Evolutionary conservation across 2,888 invertebrate genomes (phyloP).

Genomic region (Platycheirus albimanus): DNA sequence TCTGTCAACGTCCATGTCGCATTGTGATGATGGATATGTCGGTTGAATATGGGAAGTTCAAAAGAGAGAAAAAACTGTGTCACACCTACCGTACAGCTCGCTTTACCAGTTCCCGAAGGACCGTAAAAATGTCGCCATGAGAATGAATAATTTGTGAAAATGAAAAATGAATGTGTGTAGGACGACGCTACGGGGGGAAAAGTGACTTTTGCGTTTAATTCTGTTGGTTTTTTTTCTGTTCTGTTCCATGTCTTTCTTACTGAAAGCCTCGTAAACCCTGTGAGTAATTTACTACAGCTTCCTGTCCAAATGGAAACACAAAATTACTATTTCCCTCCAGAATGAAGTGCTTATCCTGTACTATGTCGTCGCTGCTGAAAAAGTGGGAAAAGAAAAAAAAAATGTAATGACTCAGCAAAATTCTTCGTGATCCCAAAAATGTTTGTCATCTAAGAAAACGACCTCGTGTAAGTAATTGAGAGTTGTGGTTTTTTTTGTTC

Average conservation of each 20-base stretch:
- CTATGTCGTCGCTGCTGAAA: neutral
- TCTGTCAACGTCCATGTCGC: neutral
- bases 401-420: slow-evolving; percentile 20
- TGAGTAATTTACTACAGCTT: slow-evolving; percentile 31
- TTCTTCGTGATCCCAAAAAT: slow-evolving; percentile 20
- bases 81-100: too few species aligned
- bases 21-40: slow-evolving; percentile 45
- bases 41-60: slow-evolving; percentile 15
- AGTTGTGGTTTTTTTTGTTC: neutral
- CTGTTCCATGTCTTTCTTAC: slow-evolving; percentile 4
- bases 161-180: slow-evolving; percentile 51
- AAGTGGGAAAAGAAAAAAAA: neutral
- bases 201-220: slow-evolving; percentile 36
- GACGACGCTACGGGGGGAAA: too few species aligned
- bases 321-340: slow-evolving; percentile 30
- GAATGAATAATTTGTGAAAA: slow-evolving; percentile 55
- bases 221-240: neutral
- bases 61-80: slow-evolving; percentile 51
- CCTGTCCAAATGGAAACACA: slow-evolving; percentile 31
- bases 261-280: slow-evolving; percentile 2
- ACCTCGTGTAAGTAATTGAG: slow-evolving; percentile 27
- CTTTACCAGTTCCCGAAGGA: too few species aligned
- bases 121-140: slow-evolving; percentile 44
- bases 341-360: slow-evolving; percentile 29
- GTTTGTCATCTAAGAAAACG: slow-evolving; percentile 36